Evolutionary conservation across 2,113 vertebrate species (phyloP).

Genomic region (Ceyx cyanopectus): DNA sequence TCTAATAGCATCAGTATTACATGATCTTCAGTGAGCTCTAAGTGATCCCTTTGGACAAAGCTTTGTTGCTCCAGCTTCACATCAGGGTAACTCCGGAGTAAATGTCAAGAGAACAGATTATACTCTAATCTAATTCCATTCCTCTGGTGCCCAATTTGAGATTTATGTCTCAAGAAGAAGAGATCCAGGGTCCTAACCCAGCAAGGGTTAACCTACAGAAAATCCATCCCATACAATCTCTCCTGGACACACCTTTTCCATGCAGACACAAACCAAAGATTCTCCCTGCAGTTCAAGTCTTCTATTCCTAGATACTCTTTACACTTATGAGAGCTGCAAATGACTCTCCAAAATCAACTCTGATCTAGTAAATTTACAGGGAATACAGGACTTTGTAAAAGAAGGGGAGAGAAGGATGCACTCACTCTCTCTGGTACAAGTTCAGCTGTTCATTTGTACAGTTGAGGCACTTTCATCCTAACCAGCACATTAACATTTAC

Average conservation of each 20-base stretch:
- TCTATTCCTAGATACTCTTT: background rate
- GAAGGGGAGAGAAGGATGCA: background rate
- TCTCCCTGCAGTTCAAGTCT: background rate
- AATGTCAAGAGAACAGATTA: background rate
- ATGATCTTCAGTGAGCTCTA: background rate
- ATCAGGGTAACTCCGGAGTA: background rate
- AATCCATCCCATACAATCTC: background rate
- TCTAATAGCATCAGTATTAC: background rate
- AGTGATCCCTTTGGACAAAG: background rate
- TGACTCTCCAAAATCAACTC: background rate
- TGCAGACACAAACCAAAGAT: background rate
- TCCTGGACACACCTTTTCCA: background rate
- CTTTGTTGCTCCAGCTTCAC: background rate
- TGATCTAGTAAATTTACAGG: background rate
- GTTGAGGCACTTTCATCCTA: background rate
- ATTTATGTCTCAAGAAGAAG: background rate
- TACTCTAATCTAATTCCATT: background rate
- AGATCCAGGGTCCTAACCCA: background rate
- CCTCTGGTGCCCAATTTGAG: accelerated
- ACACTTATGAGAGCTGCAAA: background rate
- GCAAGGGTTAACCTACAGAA: background rate
- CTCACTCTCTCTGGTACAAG: too few species aligned
- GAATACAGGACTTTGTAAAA: too few species aligned
- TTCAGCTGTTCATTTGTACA: background rate
- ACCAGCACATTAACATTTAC: background rate